A percentile compares a stretch with the other conserved stretches of the same genome.
Evolutionary conservation across 2,797 vertebrate genomes (phyloP).

Genomic region (Sebastes flavidus): DNA sequence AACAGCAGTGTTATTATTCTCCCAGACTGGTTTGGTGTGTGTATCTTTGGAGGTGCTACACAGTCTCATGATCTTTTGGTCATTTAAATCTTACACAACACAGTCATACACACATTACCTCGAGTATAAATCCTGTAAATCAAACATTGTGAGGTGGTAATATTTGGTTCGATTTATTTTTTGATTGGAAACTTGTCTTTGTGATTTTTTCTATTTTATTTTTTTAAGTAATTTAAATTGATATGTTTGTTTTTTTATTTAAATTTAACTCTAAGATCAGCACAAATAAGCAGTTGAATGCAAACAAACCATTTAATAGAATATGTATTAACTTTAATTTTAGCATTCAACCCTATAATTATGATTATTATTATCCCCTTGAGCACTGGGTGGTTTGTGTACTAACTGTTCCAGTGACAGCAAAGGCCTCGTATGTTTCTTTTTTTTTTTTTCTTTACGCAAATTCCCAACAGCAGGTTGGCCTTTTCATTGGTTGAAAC

Average conservation of each 20-base stretch:
- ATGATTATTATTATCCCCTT: background rate
- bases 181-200: background rate
- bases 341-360: background rate
- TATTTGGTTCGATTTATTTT: background rate
- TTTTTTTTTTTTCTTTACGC: constrained; percentile 54
- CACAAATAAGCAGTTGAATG: background rate
- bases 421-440: background rate
- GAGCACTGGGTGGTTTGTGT: constrained; percentile 15
- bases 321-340: background rate
- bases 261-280: background rate
- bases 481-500: constrained; percentile 80
- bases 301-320: background rate
- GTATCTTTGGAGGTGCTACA: constrained; percentile 60
- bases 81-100: constrained; percentile 51
- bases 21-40: constrained; percentile 78
- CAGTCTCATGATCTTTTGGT: constrained; percentile 12
- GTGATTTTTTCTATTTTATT: background rate
- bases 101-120: constrained; percentile 5
- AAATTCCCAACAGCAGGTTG: constrained; percentile 73
- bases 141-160: constrained; percentile 46
- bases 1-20: constrained; percentile 41
- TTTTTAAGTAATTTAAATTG: background rate
- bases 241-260: too few relatives aligned
- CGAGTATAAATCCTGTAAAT: constrained; percentile 56
- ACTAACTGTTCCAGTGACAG: constrained; percentile 43